Evolutionary conservation across 2,113 vertebrate species (phyloP).

Genomic region (Clarias magur): DNA sequence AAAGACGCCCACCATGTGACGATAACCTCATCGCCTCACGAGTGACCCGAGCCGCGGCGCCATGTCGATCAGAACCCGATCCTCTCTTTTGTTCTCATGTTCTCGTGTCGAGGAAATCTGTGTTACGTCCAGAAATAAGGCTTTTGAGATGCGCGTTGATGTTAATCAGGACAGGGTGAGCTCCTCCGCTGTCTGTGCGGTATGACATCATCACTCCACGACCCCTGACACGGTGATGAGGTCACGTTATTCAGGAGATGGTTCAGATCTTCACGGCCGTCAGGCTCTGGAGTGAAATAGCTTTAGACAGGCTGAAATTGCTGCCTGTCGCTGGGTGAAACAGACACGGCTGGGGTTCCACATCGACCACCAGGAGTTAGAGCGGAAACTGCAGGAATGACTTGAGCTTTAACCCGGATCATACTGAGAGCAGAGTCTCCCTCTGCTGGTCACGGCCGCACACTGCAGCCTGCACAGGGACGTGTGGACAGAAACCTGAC

Average conservation of each 20-base stretch:
- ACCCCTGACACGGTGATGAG: background rate
- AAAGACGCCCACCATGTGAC: background rate
- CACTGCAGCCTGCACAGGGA: background rate
- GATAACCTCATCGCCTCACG: background rate
- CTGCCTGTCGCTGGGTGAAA: slow-evolving; percentile 3
- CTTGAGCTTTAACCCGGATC: background rate
- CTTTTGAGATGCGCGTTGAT: background rate
- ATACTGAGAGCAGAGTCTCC: background rate
- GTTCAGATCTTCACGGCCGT: background rate
- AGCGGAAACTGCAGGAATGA: background rate
- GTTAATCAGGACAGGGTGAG: background rate
- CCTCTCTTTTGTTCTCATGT: background rate
- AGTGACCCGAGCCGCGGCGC: too few relatives aligned
- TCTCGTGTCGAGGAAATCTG: background rate
- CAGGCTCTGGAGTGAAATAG: background rate
- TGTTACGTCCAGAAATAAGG: background rate
- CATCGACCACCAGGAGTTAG: background rate
- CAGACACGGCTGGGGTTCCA: background rate
- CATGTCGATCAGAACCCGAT: too few relatives aligned
- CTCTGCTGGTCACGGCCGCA: background rate
- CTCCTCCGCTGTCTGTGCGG: background rate
- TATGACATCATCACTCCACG: slow-evolving; percentile 14
- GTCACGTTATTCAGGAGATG: background rate
- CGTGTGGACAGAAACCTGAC: background rate
- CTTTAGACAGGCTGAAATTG: background rate